These are phyloP conservation scores for Rhadina sibilatrix DNA, from an alignment of 2,113 vertebrate species.

Conservation along the genomic window DNA sequence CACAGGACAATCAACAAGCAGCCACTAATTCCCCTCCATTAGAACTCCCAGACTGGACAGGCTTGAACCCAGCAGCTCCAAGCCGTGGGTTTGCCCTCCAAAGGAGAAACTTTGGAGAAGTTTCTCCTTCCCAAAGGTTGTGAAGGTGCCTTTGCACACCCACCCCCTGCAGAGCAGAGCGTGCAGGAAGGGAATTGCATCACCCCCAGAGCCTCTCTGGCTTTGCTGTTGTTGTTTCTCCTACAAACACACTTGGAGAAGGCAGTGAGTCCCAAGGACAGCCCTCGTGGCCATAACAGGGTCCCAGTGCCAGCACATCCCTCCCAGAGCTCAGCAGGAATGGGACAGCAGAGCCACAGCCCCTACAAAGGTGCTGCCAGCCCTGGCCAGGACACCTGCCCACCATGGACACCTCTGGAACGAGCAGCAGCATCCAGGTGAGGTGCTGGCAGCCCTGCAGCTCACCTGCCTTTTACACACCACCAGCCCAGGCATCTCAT, in stretches of 20 bases:
- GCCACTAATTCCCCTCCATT: background rate
- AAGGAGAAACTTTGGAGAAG: background rate
- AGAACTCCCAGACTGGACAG: background rate
- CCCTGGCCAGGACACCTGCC: background rate
- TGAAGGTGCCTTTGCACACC: background rate
- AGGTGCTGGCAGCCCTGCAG: background rate
- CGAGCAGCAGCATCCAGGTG: accelerated
- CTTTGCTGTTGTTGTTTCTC: background rate
- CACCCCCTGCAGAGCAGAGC: accelerated
- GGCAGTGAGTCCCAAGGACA: background rate
- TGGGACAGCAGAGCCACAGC: background rate
- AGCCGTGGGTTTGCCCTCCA: accelerated
- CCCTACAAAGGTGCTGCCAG: background rate
- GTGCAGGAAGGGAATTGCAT: accelerated
- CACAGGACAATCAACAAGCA: background rate
- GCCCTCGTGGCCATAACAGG: accelerated
- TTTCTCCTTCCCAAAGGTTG: background rate
- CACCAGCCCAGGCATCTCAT: background rate
- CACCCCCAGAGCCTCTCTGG: accelerated
- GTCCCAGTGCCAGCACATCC: background rate
- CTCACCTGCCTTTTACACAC: accelerated
- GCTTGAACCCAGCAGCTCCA: background rate
- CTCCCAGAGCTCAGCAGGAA: background rate
- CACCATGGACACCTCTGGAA: accelerated
- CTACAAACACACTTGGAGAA: constrained; percentile 36